These are phyloP conservation scores for Poeciliopsis occidentalis DNA, from an alignment of 2,113 vertebrate species.

Conservation along the genomic window DNA sequence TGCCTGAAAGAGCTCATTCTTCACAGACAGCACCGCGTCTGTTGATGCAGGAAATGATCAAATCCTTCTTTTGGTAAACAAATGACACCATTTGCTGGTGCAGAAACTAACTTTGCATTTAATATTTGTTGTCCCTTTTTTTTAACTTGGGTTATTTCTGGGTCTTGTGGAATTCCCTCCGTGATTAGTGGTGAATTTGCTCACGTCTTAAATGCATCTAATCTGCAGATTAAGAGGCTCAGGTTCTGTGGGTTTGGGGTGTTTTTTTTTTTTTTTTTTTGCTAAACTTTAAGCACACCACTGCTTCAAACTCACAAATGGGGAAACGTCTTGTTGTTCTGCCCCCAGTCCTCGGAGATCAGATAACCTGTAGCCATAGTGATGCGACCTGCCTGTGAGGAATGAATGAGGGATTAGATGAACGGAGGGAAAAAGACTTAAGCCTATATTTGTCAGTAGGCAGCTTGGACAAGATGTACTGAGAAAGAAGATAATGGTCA, in stretches of 20 bases:
- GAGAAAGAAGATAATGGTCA: conserved; percentile 10
- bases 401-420: conserved; percentile 72
- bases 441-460: conserved; percentile 66
- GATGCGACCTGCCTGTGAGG: conserved; percentile 56
- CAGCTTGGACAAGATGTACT: conserved; percentile 33
- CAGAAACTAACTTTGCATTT: neutral
- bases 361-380: conserved; percentile 55
- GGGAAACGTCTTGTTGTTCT: conserved; percentile 1
- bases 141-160: neutral
- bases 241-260: neutral
- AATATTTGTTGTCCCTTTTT: neutral
- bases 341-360: conserved; percentile 17
- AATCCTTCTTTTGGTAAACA: conserved; percentile 51
- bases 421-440: conserved; percentile 48
- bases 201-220: conserved; percentile 24
- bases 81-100: conserved; percentile 12
- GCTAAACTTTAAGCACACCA: neutral
- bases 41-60: conserved; percentile 49
- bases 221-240: conserved; percentile 28
- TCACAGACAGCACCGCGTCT: conserved; percentile 30
- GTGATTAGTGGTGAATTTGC: conserved; percentile 27
- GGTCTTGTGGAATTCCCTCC: conserved; percentile 12
- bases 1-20: conserved; percentile 62
- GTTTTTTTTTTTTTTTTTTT: too few relatives aligned
- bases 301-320: conserved; percentile 11